phyloP scores from a whole-genome alignment of 2,888 invertebrate species.

The Hypomecis atomaria region DNA sequence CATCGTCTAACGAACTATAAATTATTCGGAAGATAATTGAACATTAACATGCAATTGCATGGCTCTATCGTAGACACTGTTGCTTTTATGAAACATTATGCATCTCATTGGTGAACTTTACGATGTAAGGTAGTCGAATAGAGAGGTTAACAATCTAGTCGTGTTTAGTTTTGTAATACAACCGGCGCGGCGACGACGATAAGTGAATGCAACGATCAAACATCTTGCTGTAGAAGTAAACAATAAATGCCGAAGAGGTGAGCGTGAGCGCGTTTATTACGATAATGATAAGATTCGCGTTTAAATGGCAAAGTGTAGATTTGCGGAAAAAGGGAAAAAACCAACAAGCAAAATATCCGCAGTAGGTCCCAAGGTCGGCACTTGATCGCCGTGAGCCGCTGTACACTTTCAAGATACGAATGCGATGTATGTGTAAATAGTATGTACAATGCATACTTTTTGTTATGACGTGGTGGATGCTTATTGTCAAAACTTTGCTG shows the following conservation, averaged over 20 bases:
- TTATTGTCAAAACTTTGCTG: constrained; percentile 17
- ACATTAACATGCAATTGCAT: constrained; percentile 35
- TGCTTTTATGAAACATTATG: constrained; percentile 18
- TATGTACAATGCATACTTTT: constrained; percentile 53
- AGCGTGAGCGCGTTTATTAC: constrained; percentile 46
- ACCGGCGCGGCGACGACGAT: neutral
- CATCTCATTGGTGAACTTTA: constrained; percentile 24
- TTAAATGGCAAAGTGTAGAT: constrained; percentile 57
- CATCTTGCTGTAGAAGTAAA: constrained; percentile 18
- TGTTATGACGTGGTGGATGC: constrained; percentile 33
- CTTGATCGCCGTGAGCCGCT: constrained; percentile 73
- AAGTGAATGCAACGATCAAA: constrained; percentile 7
- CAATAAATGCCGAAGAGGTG: constrained; percentile 52
- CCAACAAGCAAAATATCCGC: constrained; percentile 73
- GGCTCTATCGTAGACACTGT: constrained; percentile 22
- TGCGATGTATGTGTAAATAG: constrained; percentile 55
- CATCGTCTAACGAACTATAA: constrained; percentile 22
- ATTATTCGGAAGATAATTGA: constrained; percentile 25
- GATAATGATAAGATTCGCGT: constrained; percentile 45
- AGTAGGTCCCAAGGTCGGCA: constrained; percentile 74
- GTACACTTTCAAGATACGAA: constrained; percentile 72
- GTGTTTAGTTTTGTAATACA: neutral
- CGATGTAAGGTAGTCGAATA: constrained; percentile 5
- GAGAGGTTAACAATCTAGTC: constrained; percentile 8
- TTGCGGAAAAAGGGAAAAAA: constrained; percentile 77